These are phyloP conservation scores for Naja naja DNA, from an alignment of 2,113 vertebrate genomes.

Conservation along the genomic window DNA sequence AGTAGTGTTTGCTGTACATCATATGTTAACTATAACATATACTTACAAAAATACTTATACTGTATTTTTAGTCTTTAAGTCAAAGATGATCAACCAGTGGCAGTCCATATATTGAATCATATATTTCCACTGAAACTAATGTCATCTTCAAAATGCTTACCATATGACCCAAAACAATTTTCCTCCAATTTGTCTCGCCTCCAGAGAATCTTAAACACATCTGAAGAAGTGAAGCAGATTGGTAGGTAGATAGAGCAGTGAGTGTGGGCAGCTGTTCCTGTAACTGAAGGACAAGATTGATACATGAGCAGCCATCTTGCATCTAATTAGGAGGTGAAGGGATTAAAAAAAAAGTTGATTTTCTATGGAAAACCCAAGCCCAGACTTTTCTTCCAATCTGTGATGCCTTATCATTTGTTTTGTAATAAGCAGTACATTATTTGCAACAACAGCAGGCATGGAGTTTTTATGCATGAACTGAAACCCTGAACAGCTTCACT, in stretches of 20 bases:
- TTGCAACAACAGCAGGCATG: neutral
- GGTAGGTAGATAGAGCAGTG: neutral
- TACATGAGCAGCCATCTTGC: neutral
- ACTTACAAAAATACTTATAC: no score
- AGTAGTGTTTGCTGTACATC: neutral
- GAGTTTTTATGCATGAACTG: neutral
- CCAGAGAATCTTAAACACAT: neutral
- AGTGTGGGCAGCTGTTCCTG: neutral
- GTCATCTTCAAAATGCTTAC: neutral
- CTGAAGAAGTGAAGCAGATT: neutral
- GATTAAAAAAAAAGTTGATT: neutral
- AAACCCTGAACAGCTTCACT: neutral
- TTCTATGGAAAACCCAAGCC: neutral
- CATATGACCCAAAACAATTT: neutral
- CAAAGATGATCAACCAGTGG: neutral
- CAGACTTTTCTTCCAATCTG: neutral
- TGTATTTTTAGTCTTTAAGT: neutral
- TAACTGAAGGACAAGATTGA: neutral
- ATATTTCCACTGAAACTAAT: neutral
- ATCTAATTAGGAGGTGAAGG: neutral
- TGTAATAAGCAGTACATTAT: neutral
- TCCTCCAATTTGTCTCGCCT: neutral
- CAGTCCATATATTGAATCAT: neutral
- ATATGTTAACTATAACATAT: neutral
- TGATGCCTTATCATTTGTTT: neutral